These are phyloP conservation scores for Mimachlamys varia DNA, from an alignment of 2,888 invertebrate species.

Conservation along the genomic window DNA sequence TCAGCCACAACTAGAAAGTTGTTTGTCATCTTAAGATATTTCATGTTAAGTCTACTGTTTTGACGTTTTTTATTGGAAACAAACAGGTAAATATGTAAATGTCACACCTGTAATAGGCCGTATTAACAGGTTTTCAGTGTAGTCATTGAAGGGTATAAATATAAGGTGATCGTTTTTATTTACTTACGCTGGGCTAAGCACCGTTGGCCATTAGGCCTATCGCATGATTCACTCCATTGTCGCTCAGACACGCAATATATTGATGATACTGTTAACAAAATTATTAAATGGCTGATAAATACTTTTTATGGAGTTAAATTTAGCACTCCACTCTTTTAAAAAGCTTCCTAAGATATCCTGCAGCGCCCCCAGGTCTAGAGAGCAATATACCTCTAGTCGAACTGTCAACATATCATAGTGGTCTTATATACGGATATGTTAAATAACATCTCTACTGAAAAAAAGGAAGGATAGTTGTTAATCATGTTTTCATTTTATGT, in stretches of 20 bases:
- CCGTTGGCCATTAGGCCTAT: background rate
- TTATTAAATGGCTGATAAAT: constrained; percentile 15
- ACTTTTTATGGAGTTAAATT: background rate
- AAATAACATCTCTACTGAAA: too few species aligned
- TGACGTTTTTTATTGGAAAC: background rate
- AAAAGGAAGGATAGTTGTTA: too few species aligned
- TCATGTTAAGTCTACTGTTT: too few species aligned
- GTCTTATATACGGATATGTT: too few species aligned
- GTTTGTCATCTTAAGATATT: too few species aligned
- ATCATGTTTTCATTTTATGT: too few species aligned
- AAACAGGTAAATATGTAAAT: background rate
- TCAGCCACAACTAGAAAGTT: too few species aligned
- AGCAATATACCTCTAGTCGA: background rate
- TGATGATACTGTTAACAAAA: constrained; percentile 4
- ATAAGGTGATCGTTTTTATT: background rate
- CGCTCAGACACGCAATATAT: background rate
- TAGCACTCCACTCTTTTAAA: background rate
- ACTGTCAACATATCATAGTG: background rate
- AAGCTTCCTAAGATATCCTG: background rate
- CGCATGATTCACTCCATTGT: background rate
- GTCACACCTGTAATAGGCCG: too few species aligned
- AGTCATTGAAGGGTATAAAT: background rate
- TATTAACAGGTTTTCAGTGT: background rate
- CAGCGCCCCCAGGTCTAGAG: background rate
- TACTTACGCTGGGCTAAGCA: constrained; percentile 17